Evolutionary conservation across 2,113 vertebrate genomes (phyloP), one percentile per base, ranked within the genome.

Genomic region (Python bivittatus): DNA sequence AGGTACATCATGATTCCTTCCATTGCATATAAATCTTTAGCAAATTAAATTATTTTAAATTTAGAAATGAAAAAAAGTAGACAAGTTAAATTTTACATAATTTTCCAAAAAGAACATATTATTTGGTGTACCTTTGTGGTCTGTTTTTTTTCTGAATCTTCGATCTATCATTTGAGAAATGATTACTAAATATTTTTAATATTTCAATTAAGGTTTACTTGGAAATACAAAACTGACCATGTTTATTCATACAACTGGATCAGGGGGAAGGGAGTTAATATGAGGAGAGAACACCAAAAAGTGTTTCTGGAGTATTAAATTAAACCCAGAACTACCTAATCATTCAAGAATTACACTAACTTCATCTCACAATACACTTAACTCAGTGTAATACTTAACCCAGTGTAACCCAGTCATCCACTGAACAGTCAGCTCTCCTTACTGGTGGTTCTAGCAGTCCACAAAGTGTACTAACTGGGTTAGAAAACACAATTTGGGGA

Each of bases 1-100:
- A 99, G 98, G 99, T 99, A 96, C 92, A 94, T 13, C 85, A 52
- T 29, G 20, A 29, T 94, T 83, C 44, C 38, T 91, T 93, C 64
- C 6, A 0, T 7, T 90, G 11, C 83, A 52, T 33, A 22, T 88
- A 85, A 57, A 25, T 48, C 22, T 52, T 15, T 7, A n/a, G 53
- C 0, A 48, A 52, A 0, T 68, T 94, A 87, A 93, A 87, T 12
- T n/a, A 64, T 68, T 57, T 83, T 88, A 88, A 88, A 44, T 85
- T 20, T 60, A 61, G 48, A 54, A 58, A 58, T 38, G 22, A n/a
- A 87, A 93, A 93, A 44, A 91, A 13, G 5, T 58, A 91, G 1
- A 89, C 7, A 79, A 85, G 22, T 15, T 33, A 8, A 79, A 42
- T 38, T n/a, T 4, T 4, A 0, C 0, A 90, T 72, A 92, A 1